Evolutionary conservation across 1,140 invertebrate genomes (phyloP), one percentile per base, ranked within the genome.

Genomic region (Drosophila simulans): DNA sequence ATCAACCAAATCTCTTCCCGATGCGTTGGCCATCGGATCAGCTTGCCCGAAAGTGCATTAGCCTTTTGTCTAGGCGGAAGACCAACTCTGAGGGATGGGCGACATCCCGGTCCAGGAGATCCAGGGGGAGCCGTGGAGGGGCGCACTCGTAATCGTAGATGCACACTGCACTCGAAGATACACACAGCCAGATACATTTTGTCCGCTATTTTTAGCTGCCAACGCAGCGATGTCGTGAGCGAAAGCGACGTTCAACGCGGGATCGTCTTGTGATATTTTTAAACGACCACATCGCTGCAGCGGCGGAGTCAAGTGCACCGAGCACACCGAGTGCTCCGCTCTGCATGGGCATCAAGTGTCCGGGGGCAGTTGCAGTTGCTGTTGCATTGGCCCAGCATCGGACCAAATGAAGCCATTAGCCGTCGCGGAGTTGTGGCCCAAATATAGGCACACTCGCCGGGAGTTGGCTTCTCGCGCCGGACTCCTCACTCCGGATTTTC

Each of bases 301-400:
- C 64, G 31, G 68, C 73, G 79, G 82, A 82, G 80, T 82, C 80
- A 82, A 82, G 80, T 82, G 80, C 68, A 71, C 20, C 8, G 31
- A 31, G 31, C 7, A 10, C 8, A 57, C 37, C 69, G 52, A 71
- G 65, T 57, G 64, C 66, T 70, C 17, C 35, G 64, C 69, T 55
- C 64, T 66, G 79, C 80, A 82, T 57, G 55, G 80, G 80, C 80
- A 82, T 83, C 80, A 82, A 83, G 80, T 83, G 81, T 83, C 80
- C 80, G 70, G 71, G 71, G 52, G 59, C 48, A 66, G 59, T 56
- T 52, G 65, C 31, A 8, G 2, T 31, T 31, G 27, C 5, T 31
- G 27, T 8, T 31, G 27, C 27, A 31, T 2, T 31, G 7, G 27
- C 43, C 65, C 64, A 70, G 35, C 66, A 70, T 70, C 68, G 53